Percentiles rank a stretch among this genome's conserved stretches.
These are phyloP conservation scores for Sorex fumeus DNA, from an alignment of 2,113 vertebrate species.

Conservation along the genomic window DNA sequence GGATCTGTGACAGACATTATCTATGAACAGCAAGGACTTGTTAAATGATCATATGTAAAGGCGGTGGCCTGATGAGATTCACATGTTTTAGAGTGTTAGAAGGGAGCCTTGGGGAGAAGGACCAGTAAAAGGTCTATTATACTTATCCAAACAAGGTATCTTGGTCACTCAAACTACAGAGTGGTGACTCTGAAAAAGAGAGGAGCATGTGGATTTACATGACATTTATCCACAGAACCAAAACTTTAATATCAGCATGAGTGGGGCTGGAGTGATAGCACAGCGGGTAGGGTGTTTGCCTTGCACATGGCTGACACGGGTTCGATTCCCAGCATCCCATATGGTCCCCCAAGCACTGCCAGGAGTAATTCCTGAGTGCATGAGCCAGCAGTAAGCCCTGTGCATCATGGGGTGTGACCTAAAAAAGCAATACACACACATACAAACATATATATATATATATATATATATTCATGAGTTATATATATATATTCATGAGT, in stretches of 20 bases:
- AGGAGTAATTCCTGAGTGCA: too few species aligned
- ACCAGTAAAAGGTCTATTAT: neutral
- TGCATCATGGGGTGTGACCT: too few species aligned
- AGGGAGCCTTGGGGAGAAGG: neutral
- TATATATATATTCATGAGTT: too few species aligned
- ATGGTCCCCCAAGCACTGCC: too few species aligned
- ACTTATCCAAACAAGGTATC: neutral
- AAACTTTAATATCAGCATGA: neutral
- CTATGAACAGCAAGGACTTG: conserved; percentile 13
- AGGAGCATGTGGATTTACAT: neutral
- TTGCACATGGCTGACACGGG: too few species aligned
- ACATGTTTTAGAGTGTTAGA: neutral
- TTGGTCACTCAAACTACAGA: neutral
- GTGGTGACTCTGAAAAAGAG: neutral
- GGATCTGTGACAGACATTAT: neutral
- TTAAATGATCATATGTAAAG: neutral
- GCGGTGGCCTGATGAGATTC: neutral
- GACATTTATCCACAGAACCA: neutral
- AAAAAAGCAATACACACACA: too few species aligned
- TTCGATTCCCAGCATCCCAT: too few species aligned
- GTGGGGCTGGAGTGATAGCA: too few species aligned
- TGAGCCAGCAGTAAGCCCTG: too few species aligned
- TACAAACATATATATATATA: too few species aligned
- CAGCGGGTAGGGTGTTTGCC: too few species aligned
- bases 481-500: too few species aligned